Conservation (phyloP, 2,888 invertebrate genomes). For the Brenthis daphne region DNA sequence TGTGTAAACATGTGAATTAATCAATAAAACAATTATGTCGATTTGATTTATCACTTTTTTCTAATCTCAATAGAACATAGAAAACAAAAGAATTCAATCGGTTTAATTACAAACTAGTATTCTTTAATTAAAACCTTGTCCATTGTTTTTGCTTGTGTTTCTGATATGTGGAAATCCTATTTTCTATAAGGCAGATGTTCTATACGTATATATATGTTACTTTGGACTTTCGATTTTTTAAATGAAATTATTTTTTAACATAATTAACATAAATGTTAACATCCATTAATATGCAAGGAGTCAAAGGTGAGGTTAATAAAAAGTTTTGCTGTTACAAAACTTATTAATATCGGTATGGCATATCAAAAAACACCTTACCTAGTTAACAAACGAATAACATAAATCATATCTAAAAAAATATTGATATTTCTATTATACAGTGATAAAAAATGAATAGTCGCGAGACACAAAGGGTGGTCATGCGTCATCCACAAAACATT, state of each 20-base stretch:
- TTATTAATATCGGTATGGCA: slow-evolving; percentile 4
- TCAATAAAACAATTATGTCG: slow-evolving; percentile 47
- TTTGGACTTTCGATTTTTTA: neutral
- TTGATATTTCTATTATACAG: slow-evolving; percentile 72
- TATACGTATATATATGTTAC: too few relatives aligned
- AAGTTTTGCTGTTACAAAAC: neutral
- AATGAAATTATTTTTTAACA: neutral
- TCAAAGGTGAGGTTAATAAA: neutral
- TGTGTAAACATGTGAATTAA: slow-evolving; percentile 52
- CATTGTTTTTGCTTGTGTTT: neutral
- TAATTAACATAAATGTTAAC: neutral
- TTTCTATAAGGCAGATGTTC: too few relatives aligned
- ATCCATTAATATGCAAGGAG: neutral
- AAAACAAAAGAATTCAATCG: too few relatives aligned
- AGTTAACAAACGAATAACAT: slow-evolving; percentile 33
- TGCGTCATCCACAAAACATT: slow-evolving; percentile 78
- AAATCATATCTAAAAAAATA: slow-evolving; percentile 48
- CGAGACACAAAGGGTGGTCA: slow-evolving; percentile 58
- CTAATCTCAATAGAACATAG: slow-evolving; percentile 1
- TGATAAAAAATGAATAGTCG: slow-evolving; percentile 44
- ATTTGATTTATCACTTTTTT: slow-evolving; percentile 23
- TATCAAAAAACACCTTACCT: slow-evolving; percentile 27
- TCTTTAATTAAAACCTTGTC: neutral
- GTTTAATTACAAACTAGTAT: slow-evolving; percentile 8
- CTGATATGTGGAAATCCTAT: neutral